Evolutionary conservation across 2,888 invertebrate genomes (phyloP), one percentile per base, ranked within the genome.

Genomic region (Agriopis marginaria): DNA sequence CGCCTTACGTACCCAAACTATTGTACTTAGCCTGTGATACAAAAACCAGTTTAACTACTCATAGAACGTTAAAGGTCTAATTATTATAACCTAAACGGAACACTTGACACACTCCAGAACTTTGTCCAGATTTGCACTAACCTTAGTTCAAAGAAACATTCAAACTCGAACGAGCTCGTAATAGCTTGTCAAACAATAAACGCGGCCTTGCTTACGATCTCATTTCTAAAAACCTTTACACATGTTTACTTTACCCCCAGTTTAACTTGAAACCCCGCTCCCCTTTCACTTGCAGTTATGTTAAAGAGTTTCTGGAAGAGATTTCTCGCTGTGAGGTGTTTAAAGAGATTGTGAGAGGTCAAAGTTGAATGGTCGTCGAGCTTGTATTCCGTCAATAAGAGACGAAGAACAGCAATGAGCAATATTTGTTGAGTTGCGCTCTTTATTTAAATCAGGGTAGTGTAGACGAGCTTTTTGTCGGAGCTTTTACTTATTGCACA

Each of bases 161-260:
- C 70, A 63, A 71, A 53, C 56, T 77, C 76, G 73, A 72, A 72
- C 77, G 53, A 79, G 82, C 81, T 80, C 83, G 82, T 87, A 88
- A 88, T 87, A 80, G 85, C 82, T 79, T 85, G 86, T 86, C 85
- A 89, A 89, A 89, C 86, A 89, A 86, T 84, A 81, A 69, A 78
- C 75, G 70, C 75, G 81, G 77, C 80, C 81, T 82, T 79, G 79
- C 75, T 81, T 81, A 79, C 75, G 86, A 88, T 89, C 85, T 84
- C 86, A 82, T 89, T 89, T 86, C 87, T 87, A 86, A 89, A 87
- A 87, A 86, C 85, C 83, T 58, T 85, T 82, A 89, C 89, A 89
- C 82, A 81, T 88, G 84, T 88, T 82, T 82, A 84, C 75, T 79
- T 78, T 66, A 74, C 71, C 67, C 67, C 86, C 85, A 84, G 42